These are phyloP conservation scores for Tetrapedia diversipes DNA, from an alignment of 2,888 invertebrate genomes.

Conservation along the genomic window DNA sequence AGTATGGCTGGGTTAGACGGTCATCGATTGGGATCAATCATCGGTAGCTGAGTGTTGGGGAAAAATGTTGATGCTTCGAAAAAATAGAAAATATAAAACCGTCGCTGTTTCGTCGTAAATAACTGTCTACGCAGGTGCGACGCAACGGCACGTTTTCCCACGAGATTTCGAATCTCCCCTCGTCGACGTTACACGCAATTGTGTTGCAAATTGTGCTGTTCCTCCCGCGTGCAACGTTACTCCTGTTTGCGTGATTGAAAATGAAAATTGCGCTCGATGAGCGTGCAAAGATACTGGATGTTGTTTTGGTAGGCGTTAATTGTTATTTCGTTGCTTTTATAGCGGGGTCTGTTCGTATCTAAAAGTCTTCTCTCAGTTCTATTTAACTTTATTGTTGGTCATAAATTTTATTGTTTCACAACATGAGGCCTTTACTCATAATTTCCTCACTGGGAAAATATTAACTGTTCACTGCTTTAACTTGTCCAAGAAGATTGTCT, in stretches of 20 bases:
- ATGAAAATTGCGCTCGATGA: background rate
- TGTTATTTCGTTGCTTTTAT: too few relatives aligned
- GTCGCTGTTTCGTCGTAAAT: slow-evolving; percentile 53
- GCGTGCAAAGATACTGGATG: background rate
- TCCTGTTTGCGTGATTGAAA: background rate
- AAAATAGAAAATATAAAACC: slow-evolving; percentile 50
- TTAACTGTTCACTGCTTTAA: too few relatives aligned
- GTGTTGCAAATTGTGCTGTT: slow-evolving; percentile 9
- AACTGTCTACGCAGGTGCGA: slow-evolving; percentile 38
- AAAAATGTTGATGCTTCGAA: too few relatives aligned
- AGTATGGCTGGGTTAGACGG: too few relatives aligned
- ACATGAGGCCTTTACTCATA: too few relatives aligned
- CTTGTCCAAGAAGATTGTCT: too few relatives aligned
- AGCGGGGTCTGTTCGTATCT: too few relatives aligned
- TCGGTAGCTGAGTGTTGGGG: slow-evolving; percentile 24
- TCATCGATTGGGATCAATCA: slow-evolving; percentile 66
- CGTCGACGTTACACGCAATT: slow-evolving; percentile 12
- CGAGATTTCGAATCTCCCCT: slow-evolving; percentile 39
- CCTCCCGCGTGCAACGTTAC: too few relatives aligned
- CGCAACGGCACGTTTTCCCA: slow-evolving; percentile 34
- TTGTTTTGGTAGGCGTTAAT: background rate
- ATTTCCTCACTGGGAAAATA: too few relatives aligned
- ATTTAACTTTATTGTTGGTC: too few relatives aligned
- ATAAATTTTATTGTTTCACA: too few relatives aligned
- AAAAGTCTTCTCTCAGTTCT: too few relatives aligned